phyloP scores from a whole-genome alignment of 2,113 vertebrate species.

The Raja brachyura region DNA sequence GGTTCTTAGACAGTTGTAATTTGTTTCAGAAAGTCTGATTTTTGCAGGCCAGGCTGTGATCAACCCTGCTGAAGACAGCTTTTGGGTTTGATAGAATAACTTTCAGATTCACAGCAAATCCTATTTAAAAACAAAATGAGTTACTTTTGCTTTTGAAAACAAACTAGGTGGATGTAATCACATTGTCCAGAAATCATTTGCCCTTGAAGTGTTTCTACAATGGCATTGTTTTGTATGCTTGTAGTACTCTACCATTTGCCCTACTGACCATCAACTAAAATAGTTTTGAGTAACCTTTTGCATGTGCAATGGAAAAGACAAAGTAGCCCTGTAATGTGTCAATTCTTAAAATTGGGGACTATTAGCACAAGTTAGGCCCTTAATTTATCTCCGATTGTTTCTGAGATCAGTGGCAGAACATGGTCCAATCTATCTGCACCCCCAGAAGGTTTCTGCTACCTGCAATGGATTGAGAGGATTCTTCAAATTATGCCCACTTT shows the following conservation, averaged over 20 bases:
- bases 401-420: too few relatives aligned
- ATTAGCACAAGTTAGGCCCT: too few relatives aligned
- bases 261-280: background rate
- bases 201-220: background rate
- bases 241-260: background rate
- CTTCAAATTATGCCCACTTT: too few relatives aligned
- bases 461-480: too few relatives aligned
- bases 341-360: too few relatives aligned
- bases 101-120: conserved; percentile 92
- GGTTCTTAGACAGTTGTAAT: conserved; percentile 87
- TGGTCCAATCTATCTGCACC: too few relatives aligned
- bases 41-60: conserved; percentile 96
- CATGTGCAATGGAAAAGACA: background rate
- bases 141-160: conserved; percentile 2
- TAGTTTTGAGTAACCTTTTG: background rate
- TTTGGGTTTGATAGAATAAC: conserved; percentile 85
- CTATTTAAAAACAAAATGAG: conserved; percentile 51
- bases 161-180: background rate
- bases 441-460: too few relatives aligned
- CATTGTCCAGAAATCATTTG: background rate
- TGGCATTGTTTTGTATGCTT: background rate
- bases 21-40: conserved; percentile 96
- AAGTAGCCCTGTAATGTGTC: too few relatives aligned
- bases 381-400: too few relatives aligned
- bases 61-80: conserved; percentile 86